These are phyloP conservation scores for Cavia porcellus DNA, from an alignment of 2,113 vertebrate species.

Conservation along the genomic window DNA sequence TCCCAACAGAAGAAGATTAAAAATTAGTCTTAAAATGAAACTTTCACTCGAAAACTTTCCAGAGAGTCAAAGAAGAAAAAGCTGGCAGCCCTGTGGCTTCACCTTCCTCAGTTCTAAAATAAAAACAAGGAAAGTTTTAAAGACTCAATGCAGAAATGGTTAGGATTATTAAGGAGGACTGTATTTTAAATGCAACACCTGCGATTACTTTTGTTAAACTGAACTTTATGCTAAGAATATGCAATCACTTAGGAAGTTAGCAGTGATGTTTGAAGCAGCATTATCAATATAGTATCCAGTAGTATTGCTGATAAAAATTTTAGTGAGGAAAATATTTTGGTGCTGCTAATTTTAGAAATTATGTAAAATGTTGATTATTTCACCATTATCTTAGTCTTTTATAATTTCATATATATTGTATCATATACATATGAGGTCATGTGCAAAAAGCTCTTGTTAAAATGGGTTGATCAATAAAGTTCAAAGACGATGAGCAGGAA, in stretches of 20 bases:
- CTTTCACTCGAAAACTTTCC: neutral
- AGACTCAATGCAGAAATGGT: neutral
- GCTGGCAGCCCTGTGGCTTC: neutral
- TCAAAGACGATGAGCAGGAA: neutral
- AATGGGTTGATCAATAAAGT: neutral
- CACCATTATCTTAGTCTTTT: neutral
- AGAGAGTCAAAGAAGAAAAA: neutral
- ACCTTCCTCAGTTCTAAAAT: neutral
- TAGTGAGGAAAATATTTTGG: neutral
- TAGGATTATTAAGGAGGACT: conserved; percentile 17
- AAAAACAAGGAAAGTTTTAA: neutral
- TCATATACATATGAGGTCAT: neutral
- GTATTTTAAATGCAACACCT: neutral
- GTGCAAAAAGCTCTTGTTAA: neutral
- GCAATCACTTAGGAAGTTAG: neutral
- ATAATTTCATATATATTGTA: neutral
- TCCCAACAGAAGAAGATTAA: neutral
- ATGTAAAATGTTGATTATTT: neutral
- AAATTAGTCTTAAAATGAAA: neutral
- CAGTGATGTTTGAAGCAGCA: neutral
- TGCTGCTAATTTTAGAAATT: neutral
- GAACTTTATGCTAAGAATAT: conserved; percentile 2
- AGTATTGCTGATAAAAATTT: neutral
- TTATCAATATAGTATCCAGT: neutral
- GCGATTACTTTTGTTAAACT: neutral